A percentile compares a stretch with the other conserved stretches of the same genome.
phyloP scores from a whole-genome alignment of 2,113 vertebrate genomes.

The Oncorhynchus nerka region DNA sequence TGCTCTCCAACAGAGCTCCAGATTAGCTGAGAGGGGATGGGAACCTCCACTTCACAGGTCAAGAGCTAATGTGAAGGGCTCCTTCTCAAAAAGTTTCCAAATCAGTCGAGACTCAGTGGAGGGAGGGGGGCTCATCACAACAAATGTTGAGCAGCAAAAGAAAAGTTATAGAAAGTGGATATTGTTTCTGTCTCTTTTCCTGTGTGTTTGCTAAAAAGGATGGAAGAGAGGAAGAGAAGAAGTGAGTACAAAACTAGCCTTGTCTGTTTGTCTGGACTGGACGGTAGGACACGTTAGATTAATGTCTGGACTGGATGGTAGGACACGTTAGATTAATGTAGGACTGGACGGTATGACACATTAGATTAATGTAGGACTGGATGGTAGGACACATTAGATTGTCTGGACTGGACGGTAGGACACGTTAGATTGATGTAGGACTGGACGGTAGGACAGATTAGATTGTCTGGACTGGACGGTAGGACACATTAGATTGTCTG shows the following conservation, averaged over 20 bases:
- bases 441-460: conserved; percentile 47
- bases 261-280: conserved; percentile 30
- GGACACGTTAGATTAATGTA: conserved; percentile 16
- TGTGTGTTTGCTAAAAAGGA: conserved; percentile 44
- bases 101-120: conserved; percentile 70
- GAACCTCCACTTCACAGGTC: conserved; percentile 83
- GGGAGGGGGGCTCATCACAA: conserved; percentile 22
- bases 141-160: conserved; percentile 74
- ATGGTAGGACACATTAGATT: conserved; percentile 35
- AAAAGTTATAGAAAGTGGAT: conserved; percentile 56
- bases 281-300: conserved; percentile 15
- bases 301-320: conserved; percentile 74
- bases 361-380: conserved; percentile 68
- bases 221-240: conserved; percentile 8
- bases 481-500: no score
- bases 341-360: conserved; percentile 57
- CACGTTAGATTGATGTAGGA: conserved; percentile 66
- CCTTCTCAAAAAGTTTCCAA: conserved; percentile 81
- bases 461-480: conserved; percentile 42
- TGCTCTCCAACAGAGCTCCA: conserved; percentile 64
- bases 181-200: conserved; percentile 55
- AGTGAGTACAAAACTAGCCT: conserved; percentile 60
- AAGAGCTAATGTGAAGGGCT: conserved; percentile 66
- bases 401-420: conserved; percentile 68
- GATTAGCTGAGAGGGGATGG: conserved; percentile 76